Evolutionary conservation across 2,888 invertebrate genomes (phyloP), one percentile per base, ranked within the genome.

Genomic region (Chymomyza fuscimana): DNA sequence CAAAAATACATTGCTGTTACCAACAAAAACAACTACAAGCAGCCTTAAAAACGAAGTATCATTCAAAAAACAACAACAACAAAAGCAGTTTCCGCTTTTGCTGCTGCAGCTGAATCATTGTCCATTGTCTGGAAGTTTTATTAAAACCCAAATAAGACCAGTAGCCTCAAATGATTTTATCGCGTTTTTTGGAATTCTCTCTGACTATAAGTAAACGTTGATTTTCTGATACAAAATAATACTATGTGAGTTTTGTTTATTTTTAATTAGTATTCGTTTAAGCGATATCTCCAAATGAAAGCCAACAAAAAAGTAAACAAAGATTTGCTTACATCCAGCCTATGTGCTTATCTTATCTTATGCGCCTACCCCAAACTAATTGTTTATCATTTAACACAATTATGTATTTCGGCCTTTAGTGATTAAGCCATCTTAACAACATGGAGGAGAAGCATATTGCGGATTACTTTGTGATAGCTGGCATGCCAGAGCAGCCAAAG

Each of bases 401-500:
- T 64, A 25, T 25, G 25, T 64, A 25, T 65, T 10, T 51, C 2
- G 5, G 51, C n/a, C 16, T 19, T 16, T 15, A 54, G 52, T 36
- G n/a, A 32, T 29, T 4, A 12, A 29, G 54, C 56, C 15, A 51
- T 40, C 46, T 32, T 10, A 19, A 19, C 52, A 56, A 22, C 46
- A 97, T 97, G 97, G 97, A 97, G 90, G 97, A 97, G 88, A 94
- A 95, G 89, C 94, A 96, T 92, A 97, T 99, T 76, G 98, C 97
- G 29, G 99, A 99, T 93, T 99, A 99, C 93, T 99, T 99, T 93
- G 98, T 99, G 80, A 97, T 99, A 74, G 98, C 99, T 90, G 99
- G 99, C 36, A 93, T 99, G 91, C 96, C 98, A 16, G 96, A 96
- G 75, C 94, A 95, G 89, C 95, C 96, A 36, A 95, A 96, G 89